These are phyloP conservation scores for Gonocerus acuteangulatus DNA, from an alignment of 2,888 invertebrate species.

Conservation along the genomic window DNA sequence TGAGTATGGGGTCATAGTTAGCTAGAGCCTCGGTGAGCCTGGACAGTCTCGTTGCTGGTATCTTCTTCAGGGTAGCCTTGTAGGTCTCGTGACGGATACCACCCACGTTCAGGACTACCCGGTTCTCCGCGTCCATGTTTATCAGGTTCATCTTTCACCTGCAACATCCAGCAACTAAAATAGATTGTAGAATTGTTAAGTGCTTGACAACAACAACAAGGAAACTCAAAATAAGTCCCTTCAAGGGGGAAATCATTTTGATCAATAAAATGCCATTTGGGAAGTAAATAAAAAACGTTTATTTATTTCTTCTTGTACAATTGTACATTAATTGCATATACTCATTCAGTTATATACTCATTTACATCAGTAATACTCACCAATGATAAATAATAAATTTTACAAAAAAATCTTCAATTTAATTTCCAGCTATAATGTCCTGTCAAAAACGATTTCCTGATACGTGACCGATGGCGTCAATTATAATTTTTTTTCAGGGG, in stretches of 20 bases:
- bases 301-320: too few species aligned
- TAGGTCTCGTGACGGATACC: slow-evolving; percentile 94
- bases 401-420: too few species aligned
- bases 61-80: slow-evolving; percentile 93
- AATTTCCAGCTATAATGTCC: too few species aligned
- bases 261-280: too few species aligned
- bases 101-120: slow-evolving; percentile 96
- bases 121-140: slow-evolving; percentile 95
- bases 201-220: not conserved
- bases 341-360: too few species aligned
- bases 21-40: slow-evolving; percentile 92
- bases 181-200: not conserved
- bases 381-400: too few species aligned
- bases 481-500: too few species aligned
- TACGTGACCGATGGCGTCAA: too few species aligned
- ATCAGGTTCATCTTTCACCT: slow-evolving; percentile 68
- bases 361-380: too few species aligned
- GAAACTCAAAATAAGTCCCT: not conserved
- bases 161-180: not conserved
- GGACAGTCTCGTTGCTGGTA: slow-evolving; percentile 90
- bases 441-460: too few species aligned
- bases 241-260: not conserved
- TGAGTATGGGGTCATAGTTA: slow-evolving; percentile 97
- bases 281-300: too few species aligned
- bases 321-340: too few species aligned